Percentiles rank a stretch among this genome's conserved stretches.
Conservation (phyloP, 1,140 invertebrate species). For the Bombus terrestris region DNA sequence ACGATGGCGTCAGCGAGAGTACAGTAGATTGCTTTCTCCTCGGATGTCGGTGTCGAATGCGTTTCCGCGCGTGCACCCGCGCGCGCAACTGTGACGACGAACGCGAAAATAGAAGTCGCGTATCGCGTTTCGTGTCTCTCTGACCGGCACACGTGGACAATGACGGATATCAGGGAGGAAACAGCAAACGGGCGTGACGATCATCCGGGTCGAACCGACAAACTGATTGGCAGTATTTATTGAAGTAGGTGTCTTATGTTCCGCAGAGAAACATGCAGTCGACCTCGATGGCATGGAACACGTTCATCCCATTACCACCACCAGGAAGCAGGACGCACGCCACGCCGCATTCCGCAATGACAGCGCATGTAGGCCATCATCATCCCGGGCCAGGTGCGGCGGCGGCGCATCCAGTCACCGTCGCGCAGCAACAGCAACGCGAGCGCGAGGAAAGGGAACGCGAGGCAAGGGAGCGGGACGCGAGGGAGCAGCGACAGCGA, state of each 20-base stretch:
- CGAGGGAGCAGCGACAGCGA: slow-evolving; percentile 77
- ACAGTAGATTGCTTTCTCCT: not conserved
- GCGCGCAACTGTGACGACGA: not conserved
- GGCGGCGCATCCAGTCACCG: slow-evolving; percentile 72
- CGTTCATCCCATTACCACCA: slow-evolving; percentile 77
- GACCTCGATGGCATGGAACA: slow-evolving; percentile 79
- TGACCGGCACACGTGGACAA: not conserved
- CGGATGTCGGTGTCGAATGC: not conserved
- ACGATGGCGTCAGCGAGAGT: not conserved
- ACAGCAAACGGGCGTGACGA: slow-evolving; percentile 22
- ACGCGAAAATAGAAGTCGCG: slow-evolving; percentile 9
- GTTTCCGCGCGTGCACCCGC: not conserved
- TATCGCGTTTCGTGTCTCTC: not conserved
- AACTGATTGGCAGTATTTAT: slow-evolving; percentile 77
- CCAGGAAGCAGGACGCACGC: slow-evolving; percentile 73
- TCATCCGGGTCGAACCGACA: not conserved
- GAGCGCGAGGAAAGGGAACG: slow-evolving; percentile 70
- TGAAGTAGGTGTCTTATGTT: slow-evolving; percentile 81
- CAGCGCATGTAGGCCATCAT: slow-evolving; percentile 71
- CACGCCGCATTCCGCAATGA: slow-evolving; percentile 67
- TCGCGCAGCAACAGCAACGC: slow-evolving; percentile 73
- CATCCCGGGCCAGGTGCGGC: slow-evolving; percentile 69
- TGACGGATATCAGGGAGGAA: not conserved
- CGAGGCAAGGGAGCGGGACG: slow-evolving; percentile 75
- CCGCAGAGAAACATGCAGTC: slow-evolving; percentile 80